Evolutionary conservation across 2,797 vertebrate species (phyloP).

Genomic region (Chiroxiphia lanceolata): DNA sequence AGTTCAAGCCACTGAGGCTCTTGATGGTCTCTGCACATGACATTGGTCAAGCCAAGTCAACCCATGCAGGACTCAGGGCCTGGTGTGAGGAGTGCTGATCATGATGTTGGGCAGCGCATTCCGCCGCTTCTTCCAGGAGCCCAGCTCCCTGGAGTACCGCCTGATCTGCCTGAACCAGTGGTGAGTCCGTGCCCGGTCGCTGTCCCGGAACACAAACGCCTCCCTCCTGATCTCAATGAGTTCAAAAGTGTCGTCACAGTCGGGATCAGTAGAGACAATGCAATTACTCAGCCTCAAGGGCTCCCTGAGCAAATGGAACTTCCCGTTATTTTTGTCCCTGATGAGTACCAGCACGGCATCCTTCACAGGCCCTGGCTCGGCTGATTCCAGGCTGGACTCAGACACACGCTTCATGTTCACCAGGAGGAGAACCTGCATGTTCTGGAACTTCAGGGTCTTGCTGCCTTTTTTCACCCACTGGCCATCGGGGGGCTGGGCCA

Average conservation of each 20-base stretch:
- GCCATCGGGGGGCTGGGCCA: slow-evolving; percentile 88
- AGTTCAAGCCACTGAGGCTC: neutral
- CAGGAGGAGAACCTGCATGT: slow-evolving; percentile 89
- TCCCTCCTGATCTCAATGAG: slow-evolving; percentile 90
- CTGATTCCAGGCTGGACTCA: slow-evolving; percentile 68
- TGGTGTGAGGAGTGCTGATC: slow-evolving; percentile 84
- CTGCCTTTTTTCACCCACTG: slow-evolving; percentile 93
- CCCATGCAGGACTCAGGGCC: slow-evolving; percentile 1
- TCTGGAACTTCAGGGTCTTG: slow-evolving; percentile 91
- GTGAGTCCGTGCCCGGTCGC: slow-evolving; percentile 86
- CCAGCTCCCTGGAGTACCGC: slow-evolving; percentile 84
- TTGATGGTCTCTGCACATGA: neutral
- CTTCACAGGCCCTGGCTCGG: slow-evolving; percentile 76
- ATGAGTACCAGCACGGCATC: slow-evolving; percentile 89
- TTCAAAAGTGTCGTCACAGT: slow-evolving; percentile 90
- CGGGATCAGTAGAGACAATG: slow-evolving; percentile 87
- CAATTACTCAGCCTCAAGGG: slow-evolving; percentile 89
- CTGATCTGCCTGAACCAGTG: slow-evolving; percentile 92
- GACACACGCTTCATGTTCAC: slow-evolving; percentile 79
- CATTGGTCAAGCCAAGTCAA: neutral
- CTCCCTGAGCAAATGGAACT: slow-evolving; percentile 88
- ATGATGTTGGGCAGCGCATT: slow-evolving; percentile 94
- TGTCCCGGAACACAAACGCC: slow-evolving; percentile 88
- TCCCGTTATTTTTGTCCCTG: slow-evolving; percentile 91
- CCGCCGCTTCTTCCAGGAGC: slow-evolving; percentile 88